Evolutionary conservation across 2,113 vertebrate species (phyloP), one percentile per base, ranked within the genome.

Genomic region (Dasyornis broadbenti): DNA sequence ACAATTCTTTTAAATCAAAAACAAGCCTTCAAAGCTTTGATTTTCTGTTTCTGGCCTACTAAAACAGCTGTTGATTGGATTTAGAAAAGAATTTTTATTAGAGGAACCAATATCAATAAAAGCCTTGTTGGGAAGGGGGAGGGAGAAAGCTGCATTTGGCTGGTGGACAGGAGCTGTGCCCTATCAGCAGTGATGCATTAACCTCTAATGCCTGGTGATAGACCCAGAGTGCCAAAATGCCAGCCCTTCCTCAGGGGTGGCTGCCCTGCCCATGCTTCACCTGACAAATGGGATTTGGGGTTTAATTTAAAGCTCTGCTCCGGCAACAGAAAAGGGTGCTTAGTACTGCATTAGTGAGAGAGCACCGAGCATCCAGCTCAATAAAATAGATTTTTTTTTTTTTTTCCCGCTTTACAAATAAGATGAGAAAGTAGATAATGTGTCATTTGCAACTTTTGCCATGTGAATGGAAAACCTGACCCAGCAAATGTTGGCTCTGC

Each of bases 271-370:
- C 12, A 10, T 89, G 75, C 59, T 89, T 84, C 57, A 64, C 33
- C 79, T 87, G 95, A 82, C 80, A 94, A 53, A 94, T 95, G 77
- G 73, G 86, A 92, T 97, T 90, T 92, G 83, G 39, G 63, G 80
- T 96, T 97, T 94, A 94, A 97, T 96, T 95, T 93, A 89, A 92
- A 96, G 78, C 83, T 76, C 66, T 86, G 63, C 35, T 83, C 30
- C 50, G 79, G 66, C 76, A 90, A 56, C 93, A 80, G 80, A 89
- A 95, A 96, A 81, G 54, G 45, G 33, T 65, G 77, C 42, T 97
- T 96, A 94, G 91, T 96, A 88, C 91, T 94, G 50, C 15, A 68
- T 93, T 85, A 96, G 90, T 56, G 79, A 93, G 75, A 95, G 82
- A 94, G 84, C 70, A 93, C 61, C 6, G 52, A 95, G 80, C 53